Conservation (phyloP, 1,140 invertebrate species). For the Ips typographus region DNA sequence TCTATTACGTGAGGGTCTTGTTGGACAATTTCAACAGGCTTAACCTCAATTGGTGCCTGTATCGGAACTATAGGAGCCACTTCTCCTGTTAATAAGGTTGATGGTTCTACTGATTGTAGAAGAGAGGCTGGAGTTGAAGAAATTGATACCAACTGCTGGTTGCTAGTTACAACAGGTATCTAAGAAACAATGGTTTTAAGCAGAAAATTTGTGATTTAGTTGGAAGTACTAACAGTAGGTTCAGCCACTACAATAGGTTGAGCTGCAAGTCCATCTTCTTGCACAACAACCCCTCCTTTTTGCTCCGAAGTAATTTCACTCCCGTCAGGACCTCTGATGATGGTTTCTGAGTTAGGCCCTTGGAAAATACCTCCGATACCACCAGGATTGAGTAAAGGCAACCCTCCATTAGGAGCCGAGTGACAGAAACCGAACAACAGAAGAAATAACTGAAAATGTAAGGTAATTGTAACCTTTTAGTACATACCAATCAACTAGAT, state of each 20-base stretch:
- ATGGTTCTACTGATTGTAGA: not conserved
- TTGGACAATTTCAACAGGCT: constrained; percentile 28
- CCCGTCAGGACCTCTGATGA: constrained; percentile 48
- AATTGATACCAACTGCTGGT: not conserved
- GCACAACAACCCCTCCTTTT: constrained; percentile 39
- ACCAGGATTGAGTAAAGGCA: constrained; percentile 40
- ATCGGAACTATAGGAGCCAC: not conserved
- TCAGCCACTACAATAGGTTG: constrained; percentile 42
- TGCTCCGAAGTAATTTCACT: constrained; percentile 44
- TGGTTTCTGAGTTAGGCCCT: constrained; percentile 46
- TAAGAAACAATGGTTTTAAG: not conserved
- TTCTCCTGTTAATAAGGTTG: not conserved
- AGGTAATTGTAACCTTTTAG: too few relatives aligned
- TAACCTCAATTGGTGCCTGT: constrained; percentile 10
- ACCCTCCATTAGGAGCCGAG: constrained; percentile 13
- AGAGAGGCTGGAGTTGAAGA: not conserved
- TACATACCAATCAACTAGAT: too few relatives aligned
- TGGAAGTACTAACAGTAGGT: constrained; percentile 2
- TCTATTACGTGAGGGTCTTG: constrained; percentile 41
- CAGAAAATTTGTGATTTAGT: not conserved
- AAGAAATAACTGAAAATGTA: constrained; percentile 32
- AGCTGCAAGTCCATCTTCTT: constrained; percentile 14
- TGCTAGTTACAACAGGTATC: too few relatives aligned
- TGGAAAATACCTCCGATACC: constrained; percentile 45
- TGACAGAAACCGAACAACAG: constrained; percentile 29